A percentile compares a stretch with the other conserved stretches of the same genome.
Conservation (phyloP, 2,888 invertebrate genomes). For the Cryptosula pallasiana region DNA sequence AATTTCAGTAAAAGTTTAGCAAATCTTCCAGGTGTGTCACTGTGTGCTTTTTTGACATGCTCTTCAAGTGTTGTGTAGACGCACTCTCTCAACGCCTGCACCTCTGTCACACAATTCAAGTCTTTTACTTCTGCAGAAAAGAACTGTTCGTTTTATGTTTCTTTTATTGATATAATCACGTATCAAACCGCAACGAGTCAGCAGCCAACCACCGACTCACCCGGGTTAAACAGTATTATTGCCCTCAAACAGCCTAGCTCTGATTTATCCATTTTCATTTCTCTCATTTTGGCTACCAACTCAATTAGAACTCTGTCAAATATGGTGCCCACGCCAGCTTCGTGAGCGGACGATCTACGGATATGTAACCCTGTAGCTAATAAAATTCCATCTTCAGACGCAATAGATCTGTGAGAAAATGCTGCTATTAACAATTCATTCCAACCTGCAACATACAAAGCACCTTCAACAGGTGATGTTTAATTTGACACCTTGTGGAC, state of each 20-base stretch:
- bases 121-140: constrained; percentile 69
- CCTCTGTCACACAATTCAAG: constrained; percentile 62
- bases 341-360: constrained; percentile 61
- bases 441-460: constrained; percentile 61
- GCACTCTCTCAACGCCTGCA: constrained; percentile 74
- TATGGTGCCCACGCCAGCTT: constrained; percentile 79
- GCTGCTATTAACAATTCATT: constrained; percentile 85
- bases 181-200: too few species aligned
- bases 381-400: constrained; percentile 8
- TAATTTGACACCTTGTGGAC: too few species aligned
- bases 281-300: constrained; percentile 83
- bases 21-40: constrained; percentile 82
- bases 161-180: too few species aligned
- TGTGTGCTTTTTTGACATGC: constrained; percentile 75
- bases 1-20: constrained; percentile 67
- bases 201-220: constrained; percentile 52
- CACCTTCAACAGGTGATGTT: too few species aligned
- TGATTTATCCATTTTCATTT: constrained; percentile 78
- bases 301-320: constrained; percentile 61
- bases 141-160: too few species aligned
- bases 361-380: constrained; percentile 24
- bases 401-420: constrained; percentile 80
- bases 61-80: constrained; percentile 85
- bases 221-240: constrained; percentile 86
- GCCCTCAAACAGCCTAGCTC: constrained; percentile 84